Conservation (phyloP, 2,888 invertebrate genomes). For the Tholera decimalis region DNA sequence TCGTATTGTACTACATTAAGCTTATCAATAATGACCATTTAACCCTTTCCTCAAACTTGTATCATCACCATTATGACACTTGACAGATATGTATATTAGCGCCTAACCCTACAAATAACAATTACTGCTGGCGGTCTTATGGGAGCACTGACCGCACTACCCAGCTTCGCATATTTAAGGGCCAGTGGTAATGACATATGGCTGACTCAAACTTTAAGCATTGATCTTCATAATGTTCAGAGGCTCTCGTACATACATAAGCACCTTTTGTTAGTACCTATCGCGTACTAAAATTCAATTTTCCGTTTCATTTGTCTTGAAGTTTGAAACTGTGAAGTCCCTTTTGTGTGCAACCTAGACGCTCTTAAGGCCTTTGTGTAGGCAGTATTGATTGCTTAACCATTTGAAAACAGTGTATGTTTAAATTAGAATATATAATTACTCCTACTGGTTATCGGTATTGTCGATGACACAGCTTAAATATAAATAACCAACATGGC, state of each 20-base stretch:
- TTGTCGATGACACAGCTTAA: neutral
- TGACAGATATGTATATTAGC: constrained; percentile 18
- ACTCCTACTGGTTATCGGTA: neutral
- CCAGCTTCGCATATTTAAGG: constrained; percentile 36
- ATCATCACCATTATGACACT: constrained; percentile 7
- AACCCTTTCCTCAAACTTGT: constrained; percentile 12
- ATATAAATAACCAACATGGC: no score
- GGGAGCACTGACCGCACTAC: constrained; percentile 25
- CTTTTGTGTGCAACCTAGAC: neutral
- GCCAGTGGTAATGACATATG: constrained; percentile 38
- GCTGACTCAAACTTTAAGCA: constrained; percentile 39
- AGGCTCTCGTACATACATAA: constrained; percentile 28
- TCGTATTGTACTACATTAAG: neutral
- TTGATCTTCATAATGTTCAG: constrained; percentile 32
- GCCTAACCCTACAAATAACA: constrained; percentile 23
- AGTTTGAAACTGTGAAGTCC: constrained; percentile 16
- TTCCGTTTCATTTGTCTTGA: constrained; percentile 10
- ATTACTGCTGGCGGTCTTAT: constrained; percentile 24
- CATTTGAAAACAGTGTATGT: neutral
- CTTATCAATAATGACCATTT: neutral
- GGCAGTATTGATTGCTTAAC: neutral
- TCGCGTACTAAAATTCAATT: constrained; percentile 14
- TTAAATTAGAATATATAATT: neutral
- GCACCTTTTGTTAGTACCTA: constrained; percentile 22
- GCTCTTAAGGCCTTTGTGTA: neutral